Percentiles rank a stretch among this genome's conserved stretches.
Conservation (phyloP, 2,113 vertebrate genomes). For the Leptobrachium ailaonicum region DNA sequence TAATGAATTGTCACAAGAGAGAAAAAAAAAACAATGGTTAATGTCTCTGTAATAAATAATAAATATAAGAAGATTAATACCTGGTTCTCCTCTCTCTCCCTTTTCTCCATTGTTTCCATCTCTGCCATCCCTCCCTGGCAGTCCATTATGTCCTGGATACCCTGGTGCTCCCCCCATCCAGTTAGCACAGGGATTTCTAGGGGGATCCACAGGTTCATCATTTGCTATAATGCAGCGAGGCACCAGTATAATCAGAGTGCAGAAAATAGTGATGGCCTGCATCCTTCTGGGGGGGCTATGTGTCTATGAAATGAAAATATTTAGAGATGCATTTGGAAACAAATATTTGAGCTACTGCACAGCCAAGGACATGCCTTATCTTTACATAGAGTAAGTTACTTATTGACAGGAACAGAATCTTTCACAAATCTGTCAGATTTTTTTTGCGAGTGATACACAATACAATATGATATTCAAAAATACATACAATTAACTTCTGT, state of each 20-base stretch:
- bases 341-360: not conserved
- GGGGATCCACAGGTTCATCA: not conserved
- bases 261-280: not conserved
- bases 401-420: too few relatives aligned
- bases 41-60: conserved; percentile 29
- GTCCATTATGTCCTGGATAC: conserved; percentile 76
- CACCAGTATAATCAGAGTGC: conserved; percentile 48
- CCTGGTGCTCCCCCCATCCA: conserved; percentile 80
- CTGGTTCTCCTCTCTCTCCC: conserved; percentile 76
- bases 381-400: not conserved
- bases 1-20: too few relatives aligned
- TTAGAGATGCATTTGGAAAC: too few relatives aligned
- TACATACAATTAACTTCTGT: too few relatives aligned
- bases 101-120: conserved; percentile 72
- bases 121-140: conserved; percentile 74
- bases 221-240: not conserved
- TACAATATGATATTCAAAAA: too few relatives aligned
- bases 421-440: too few relatives aligned
- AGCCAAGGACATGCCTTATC: not conserved
- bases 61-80: conserved; percentile 51
- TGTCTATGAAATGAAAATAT: too few relatives aligned
- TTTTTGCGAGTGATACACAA: too few relatives aligned
- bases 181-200: conserved; percentile 64
- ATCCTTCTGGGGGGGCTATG: conserved; percentile 16
- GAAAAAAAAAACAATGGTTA: too few relatives aligned